phyloP scores from a whole-genome alignment of 2,113 vertebrate species.

The Silurus asotus region DNA sequence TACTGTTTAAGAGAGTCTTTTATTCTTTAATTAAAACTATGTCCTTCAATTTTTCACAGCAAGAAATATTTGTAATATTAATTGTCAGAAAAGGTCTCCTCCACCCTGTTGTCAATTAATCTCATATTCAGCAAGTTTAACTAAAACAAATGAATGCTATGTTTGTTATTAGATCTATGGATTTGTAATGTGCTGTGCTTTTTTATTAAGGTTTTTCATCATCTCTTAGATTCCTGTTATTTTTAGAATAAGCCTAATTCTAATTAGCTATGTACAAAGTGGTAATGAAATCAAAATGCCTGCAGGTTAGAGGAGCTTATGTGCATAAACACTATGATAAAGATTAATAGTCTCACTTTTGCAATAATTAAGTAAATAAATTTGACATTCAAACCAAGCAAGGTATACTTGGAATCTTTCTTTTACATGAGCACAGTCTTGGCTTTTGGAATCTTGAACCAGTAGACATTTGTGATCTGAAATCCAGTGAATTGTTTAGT shows the following conservation, averaged over 20 bases:
- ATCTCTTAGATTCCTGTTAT: constrained; percentile 67
- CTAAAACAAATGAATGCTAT: constrained; percentile 75
- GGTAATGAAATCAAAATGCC: neutral
- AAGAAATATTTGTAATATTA: constrained; percentile 49
- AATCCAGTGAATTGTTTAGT: constrained; percentile 58
- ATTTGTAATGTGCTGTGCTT: constrained; percentile 71
- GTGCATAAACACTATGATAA: constrained; percentile 16
- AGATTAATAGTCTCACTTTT: constrained; percentile 41
- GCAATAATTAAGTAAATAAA: constrained; percentile 21
- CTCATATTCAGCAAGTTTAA: constrained; percentile 65
- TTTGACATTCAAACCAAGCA: constrained; percentile 29
- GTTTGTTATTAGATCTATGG: constrained; percentile 75
- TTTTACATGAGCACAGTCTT: constrained; percentile 34
- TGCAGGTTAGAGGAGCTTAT: neutral
- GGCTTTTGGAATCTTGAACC: constrained; percentile 55
- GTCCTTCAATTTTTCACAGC: constrained; percentile 15
- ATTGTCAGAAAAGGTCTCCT: constrained; percentile 49
- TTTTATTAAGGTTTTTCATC: constrained; percentile 81
- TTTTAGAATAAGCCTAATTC: constrained; percentile 49
- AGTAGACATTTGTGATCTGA: constrained; percentile 57
- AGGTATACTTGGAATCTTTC: neutral
- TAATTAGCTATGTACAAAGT: constrained; percentile 22
- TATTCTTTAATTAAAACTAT: neutral
- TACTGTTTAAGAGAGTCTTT: neutral
- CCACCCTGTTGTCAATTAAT: constrained; percentile 62